Base-by-base conservation (phyloP, 2,888 invertebrate genomes). In the Megaustenia siamemsis region DNA sequence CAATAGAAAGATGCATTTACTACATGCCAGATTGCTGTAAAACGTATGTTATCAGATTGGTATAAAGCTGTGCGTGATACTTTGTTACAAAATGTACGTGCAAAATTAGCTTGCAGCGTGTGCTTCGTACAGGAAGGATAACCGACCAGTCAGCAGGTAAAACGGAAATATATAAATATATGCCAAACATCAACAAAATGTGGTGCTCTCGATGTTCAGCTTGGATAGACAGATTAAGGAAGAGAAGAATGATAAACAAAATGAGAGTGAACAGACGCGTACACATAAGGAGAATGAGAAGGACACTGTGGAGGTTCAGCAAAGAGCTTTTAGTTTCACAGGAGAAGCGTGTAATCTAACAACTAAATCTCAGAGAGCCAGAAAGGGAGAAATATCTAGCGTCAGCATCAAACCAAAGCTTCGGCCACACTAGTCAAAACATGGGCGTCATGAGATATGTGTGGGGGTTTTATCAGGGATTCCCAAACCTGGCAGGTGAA, bases 351-450 rank as follows among this genome's bases (percentile, higher is more conserved):
- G 10, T 35, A 68, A 71, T 71, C 71, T 71, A 18, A 8, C 18
- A n/a, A 43, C 1, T 28, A 71, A n/a, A 71, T 71, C 71, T 71
- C 40, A 45, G n/a, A 71, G n/a, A 2, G 18, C 43, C 10, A 43
- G 71, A 1, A 71, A 71, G 45, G 45, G 71, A 71, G 10, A 45
- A 10, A 43, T n/a, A 71, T 71, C 71, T 24, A n/a, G 18, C n/a
- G 40, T 45, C n/a, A 24, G 43, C 40, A 71, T 71, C 71, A 71
- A 71, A 71, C 71, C 71, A 43, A 71, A 6, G 24, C 71, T n/a
- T n/a, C 3, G 38, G 71, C 71, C 45, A 71, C 71, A 71, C 71
- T 12, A 40, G 71, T 71, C 71, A 71, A 71, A 71, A 71, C 45
- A 71, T 43, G 45, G 71, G 71, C 71, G 40, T 21, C 45, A 71